phyloP scores from a whole-genome alignment of 2,888 invertebrate genomes.

The Onchidella celtica region DNA sequence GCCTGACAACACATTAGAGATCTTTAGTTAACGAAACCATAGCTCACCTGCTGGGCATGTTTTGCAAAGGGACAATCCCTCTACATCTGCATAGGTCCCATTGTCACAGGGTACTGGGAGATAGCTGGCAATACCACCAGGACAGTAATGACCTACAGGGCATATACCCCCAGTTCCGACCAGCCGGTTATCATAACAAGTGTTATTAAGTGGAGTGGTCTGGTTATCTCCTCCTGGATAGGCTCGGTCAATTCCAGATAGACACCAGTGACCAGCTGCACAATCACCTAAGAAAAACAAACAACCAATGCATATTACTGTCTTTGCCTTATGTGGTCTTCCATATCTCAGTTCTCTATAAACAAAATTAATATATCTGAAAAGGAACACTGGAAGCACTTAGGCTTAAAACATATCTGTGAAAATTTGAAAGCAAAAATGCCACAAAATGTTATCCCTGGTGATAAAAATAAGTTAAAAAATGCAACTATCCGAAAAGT shows the following conservation, averaged over 20 bases:
- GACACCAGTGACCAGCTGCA: constrained; percentile 75
- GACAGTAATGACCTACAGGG: constrained; percentile 75
- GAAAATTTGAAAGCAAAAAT: no score
- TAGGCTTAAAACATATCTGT: no score
- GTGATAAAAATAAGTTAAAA: no score
- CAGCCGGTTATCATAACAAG: constrained; percentile 70
- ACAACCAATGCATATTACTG: no score
- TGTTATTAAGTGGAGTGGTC: constrained; percentile 63
- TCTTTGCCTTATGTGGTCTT: no score
- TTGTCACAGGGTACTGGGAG: constrained; percentile 72
- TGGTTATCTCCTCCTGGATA: constrained; percentile 71
- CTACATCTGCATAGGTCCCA: constrained; percentile 74
- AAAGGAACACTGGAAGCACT: no score
- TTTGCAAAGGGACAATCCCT: constrained; percentile 68
- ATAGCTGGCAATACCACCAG: constrained; percentile 65
- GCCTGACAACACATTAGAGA: no score
- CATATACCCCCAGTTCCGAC: constrained; percentile 74
- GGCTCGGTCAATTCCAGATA: constrained; percentile 71
- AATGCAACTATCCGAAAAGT: no score
- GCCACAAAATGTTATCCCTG: no score
- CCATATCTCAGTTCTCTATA: no score
- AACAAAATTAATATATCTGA: no score
- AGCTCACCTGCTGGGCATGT: constrained; percentile 71
- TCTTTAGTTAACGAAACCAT: no score
- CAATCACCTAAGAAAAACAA: constrained; percentile 67